These are phyloP conservation scores for Muscicapa striata DNA, from an alignment of 2,797 vertebrate species.

Conservation along the genomic window DNA sequence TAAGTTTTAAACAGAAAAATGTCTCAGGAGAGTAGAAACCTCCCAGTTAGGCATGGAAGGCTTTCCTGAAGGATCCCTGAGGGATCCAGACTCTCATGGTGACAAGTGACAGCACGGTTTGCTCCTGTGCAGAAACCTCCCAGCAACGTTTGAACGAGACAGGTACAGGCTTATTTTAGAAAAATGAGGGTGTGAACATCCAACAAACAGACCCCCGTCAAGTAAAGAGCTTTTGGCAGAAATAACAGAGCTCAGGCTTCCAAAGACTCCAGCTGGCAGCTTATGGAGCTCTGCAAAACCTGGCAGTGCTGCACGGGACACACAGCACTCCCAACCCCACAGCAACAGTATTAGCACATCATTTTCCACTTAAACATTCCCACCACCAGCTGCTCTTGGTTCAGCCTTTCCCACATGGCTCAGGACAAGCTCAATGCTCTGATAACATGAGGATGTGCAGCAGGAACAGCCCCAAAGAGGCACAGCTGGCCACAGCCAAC, in stretches of 20 bases:
- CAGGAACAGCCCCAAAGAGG: not conserved
- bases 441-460: not conserved
- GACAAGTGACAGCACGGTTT: rapidly evolving
- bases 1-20: not conserved
- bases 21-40: not conserved
- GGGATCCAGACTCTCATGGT: not conserved
- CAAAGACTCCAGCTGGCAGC: not conserved
- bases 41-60: not conserved
- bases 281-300: not conserved
- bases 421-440: rapidly evolving
- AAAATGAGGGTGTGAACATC: not conserved
- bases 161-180: not conserved
- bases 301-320: not conserved
- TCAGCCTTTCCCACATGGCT: not conserved
- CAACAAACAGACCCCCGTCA: not conserved
- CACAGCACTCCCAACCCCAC: not conserved
- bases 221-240: not conserved
- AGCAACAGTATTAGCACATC: not conserved
- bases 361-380: not conserved
- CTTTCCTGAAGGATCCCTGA: constrained; percentile 21
- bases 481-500: not conserved
- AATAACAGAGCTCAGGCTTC: not conserved
- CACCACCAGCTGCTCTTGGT: not conserved
- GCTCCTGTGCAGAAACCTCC: not conserved
- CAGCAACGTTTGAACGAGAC: not conserved